Evolutionary conservation across 1,140 invertebrate genomes (phyloP).

Genomic region (Bombus balteatus): DNA sequence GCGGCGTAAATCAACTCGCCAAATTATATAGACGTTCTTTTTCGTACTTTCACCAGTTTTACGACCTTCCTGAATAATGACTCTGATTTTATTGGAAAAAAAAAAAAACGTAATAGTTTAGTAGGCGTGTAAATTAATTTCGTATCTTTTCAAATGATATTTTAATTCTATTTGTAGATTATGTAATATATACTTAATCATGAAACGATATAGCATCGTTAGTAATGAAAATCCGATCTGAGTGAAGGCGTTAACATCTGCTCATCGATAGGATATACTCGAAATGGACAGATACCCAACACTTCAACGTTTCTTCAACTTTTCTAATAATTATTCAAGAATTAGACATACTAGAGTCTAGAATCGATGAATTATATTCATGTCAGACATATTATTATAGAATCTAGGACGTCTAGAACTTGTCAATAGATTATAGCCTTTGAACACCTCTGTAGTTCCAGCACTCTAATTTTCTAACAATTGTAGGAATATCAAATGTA

Average conservation of each 20-base stretch:
- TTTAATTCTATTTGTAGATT: neutral
- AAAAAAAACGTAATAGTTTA: neutral
- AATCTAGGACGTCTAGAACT: no score
- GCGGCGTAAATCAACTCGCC: slow-evolving; percentile 3
- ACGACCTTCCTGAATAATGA: neutral
- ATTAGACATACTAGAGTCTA: no score
- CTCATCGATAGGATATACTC: neutral
- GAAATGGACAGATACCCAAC: neutral
- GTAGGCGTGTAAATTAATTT: neutral
- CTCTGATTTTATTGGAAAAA: neutral
- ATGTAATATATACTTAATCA: neutral
- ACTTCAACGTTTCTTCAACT: neutral
- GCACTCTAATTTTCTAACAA: no score
- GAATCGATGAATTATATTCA: no score
- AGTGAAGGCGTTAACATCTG: neutral
- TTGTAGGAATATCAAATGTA: no score
- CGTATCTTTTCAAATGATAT: neutral
- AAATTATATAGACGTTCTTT: neutral
- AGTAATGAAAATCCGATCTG: neutral
- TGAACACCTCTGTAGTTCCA: no score
- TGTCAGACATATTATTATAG: no score
- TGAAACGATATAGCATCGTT: no score
- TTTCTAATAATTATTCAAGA: neutral
- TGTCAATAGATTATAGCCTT: no score
- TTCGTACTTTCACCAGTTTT: neutral